Evolutionary conservation across 2,113 vertebrate genomes (phyloP).

Genomic region (Crypturellus undulatus): DNA sequence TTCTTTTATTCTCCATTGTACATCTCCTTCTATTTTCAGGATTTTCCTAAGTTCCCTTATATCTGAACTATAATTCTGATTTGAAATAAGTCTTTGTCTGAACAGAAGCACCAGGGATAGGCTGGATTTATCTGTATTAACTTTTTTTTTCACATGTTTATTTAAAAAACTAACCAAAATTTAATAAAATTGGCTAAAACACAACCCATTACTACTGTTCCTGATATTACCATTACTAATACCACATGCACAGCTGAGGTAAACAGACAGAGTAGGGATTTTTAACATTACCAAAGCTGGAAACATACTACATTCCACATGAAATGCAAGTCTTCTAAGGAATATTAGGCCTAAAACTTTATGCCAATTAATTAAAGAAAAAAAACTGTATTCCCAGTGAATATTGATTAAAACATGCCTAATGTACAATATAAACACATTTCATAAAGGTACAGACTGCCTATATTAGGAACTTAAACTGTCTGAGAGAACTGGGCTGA

Average conservation of each 20-base stretch:
- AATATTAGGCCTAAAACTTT: background rate
- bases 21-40: background rate
- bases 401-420: background rate
- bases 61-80: background rate
- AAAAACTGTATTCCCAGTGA: fast-evolving
- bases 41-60: background rate
- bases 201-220: background rate
- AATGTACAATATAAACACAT: background rate
- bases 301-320: background rate
- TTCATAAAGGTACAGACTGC: background rate
- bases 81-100: background rate
- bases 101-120: background rate
- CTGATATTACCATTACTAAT: background rate
- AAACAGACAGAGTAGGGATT: background rate
- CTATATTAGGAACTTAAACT: background rate
- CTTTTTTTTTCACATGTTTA: background rate
- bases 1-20: background rate
- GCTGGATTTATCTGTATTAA: background rate
- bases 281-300: background rate
- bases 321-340: background rate
- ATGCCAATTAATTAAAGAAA: background rate
- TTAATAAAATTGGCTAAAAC: background rate
- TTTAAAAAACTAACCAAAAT: background rate
- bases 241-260: background rate
- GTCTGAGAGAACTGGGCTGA: background rate